Base-by-base conservation (phyloP, 2,888 invertebrate species). In the Blastobasis adustella region DNA sequence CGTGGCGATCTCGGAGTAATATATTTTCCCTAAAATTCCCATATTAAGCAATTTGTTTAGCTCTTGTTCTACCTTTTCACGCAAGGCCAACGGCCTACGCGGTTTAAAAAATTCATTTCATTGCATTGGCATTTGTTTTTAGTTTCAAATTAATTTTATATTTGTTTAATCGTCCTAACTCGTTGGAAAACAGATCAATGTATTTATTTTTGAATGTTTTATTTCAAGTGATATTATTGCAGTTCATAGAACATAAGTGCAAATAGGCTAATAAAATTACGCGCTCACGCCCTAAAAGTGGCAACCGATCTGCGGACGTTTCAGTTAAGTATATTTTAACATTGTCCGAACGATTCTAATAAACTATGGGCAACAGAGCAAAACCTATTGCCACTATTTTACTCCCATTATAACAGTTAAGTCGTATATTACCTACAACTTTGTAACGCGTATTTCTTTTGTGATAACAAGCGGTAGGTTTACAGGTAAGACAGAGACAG, bases 31-130 rank as follows among this genome's bases (percentile, higher is more conserved):
- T 37, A 57, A 41, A 49, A 54, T 54, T 42, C 54, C 59, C 50
- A 56, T 53, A 5, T 50, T 47, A n/a, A 53, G 6, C 9, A 59
- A 49, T 10, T 54, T 45, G 1, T 57, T n/a, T 10, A 59, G 40
- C 47, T 55, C 54, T 2, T 50, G n/a, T 43, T 59, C 55, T 4
- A 58, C 55, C 47, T 58, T 58, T 1, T 45, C 36, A 47, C 50
- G 54, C n/a, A 59, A 52, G 1, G 55, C 57, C 40, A 57, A 49
- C 1, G 59, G 54, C 7, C 55, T 54, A 5, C 57, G 42, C 5
- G 54, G 54, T 39, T 59, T 57, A 45, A 55, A 59, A 51, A 59
- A 55, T 23, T 53, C 9, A 53, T 46, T 6, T 47, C 23, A n/a
- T n/a, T n/a, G n/a, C n/a, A n/a, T n/a, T n/a, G 0, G 52, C 49